Evolutionary conservation across 2,888 invertebrate genomes (phyloP).

Genomic region (Deilephila elpenor): DNA sequence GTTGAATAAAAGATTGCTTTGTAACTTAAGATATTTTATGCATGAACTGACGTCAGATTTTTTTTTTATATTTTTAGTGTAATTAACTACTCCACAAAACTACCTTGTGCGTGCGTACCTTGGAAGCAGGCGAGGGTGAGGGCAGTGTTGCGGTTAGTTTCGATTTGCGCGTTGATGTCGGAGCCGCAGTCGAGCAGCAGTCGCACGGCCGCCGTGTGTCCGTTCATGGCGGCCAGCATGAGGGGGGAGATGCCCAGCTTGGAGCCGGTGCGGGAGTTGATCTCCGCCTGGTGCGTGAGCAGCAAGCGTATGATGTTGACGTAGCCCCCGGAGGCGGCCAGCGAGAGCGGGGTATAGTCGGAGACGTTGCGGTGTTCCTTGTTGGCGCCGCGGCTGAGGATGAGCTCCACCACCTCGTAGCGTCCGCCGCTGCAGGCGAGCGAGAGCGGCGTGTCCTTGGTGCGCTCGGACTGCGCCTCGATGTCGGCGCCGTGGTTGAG

Average conservation of each 20-base stretch:
- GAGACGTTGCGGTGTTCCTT: slow-evolving; percentile 99
- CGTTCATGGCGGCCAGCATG: slow-evolving; percentile 99
- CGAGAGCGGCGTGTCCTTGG: slow-evolving; percentile 99
- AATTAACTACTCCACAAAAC: too few species aligned
- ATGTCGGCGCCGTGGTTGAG: slow-evolving; percentile 98
- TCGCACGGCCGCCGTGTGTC: slow-evolving; percentile 94
- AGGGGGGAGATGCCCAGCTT: slow-evolving; percentile 99
- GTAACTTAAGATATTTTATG: too few species aligned
- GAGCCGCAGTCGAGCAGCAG: slow-evolving; percentile 98
- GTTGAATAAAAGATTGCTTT: too few species aligned
- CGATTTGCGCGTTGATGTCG: slow-evolving; percentile 99
- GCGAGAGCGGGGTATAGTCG: slow-evolving; percentile 99
- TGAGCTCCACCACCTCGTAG: slow-evolving; percentile 96
- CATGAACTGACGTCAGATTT: too few species aligned
- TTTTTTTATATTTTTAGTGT: too few species aligned
- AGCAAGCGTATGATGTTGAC: slow-evolving; percentile 98
- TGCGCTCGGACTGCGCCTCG: slow-evolving; percentile 99
- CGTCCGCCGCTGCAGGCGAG: slow-evolving; percentile 98
- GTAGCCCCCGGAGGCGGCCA: slow-evolving; percentile 99
- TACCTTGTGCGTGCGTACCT: slow-evolving; percentile 79
- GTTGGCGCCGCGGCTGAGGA: slow-evolving; percentile 95
- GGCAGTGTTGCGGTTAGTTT: slow-evolving; percentile 99
- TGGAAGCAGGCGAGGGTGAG: slow-evolving; percentile 99
- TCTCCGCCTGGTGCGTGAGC: slow-evolving; percentile 97
- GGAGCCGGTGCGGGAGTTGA: slow-evolving; percentile 98